Evolutionary conservation across 2,888 invertebrate genomes (phyloP).

Genomic region (Leptopilina syphax): DNA sequence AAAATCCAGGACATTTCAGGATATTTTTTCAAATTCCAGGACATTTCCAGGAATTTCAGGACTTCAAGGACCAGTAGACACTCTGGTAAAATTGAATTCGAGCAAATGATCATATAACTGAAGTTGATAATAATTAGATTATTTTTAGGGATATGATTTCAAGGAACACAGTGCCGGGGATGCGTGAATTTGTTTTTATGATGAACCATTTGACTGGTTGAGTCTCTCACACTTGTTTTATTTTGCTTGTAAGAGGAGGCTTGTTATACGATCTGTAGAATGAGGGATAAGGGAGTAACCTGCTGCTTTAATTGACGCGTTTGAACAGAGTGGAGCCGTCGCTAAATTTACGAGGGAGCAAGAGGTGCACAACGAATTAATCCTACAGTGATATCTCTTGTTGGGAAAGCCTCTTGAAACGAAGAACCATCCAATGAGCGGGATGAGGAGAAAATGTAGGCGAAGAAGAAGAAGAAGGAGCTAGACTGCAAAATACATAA

Average conservation of each 20-base stretch:
- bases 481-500: conserved; percentile 53
- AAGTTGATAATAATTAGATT: neutral
- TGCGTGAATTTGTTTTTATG: conserved; percentile 23
- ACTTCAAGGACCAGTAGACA: no score
- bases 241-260: conserved; percentile 35
- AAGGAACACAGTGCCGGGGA: neutral
- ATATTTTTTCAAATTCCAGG: no score
- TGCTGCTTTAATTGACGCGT: conserved; percentile 40
- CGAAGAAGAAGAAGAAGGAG: neutral
- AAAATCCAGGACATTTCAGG: no score
- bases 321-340: conserved; percentile 24
- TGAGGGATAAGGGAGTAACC: conserved; percentile 14
- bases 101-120: no score
- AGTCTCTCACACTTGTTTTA: conserved; percentile 9
- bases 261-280: conserved; percentile 34
- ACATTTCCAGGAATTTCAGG: no score
- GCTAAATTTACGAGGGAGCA: conserved; percentile 30
- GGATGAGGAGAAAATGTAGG: neutral
- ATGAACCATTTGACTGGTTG: conserved; percentile 8
- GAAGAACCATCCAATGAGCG: conserved; percentile 19
- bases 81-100: no score
- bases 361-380: conserved; percentile 36
- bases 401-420: conserved; percentile 34
- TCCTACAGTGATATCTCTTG: conserved; percentile 31
- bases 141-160: neutral